phyloP scores from a whole-genome alignment of 2,888 invertebrate species.

The Leptogaster cylindrica region DNA sequence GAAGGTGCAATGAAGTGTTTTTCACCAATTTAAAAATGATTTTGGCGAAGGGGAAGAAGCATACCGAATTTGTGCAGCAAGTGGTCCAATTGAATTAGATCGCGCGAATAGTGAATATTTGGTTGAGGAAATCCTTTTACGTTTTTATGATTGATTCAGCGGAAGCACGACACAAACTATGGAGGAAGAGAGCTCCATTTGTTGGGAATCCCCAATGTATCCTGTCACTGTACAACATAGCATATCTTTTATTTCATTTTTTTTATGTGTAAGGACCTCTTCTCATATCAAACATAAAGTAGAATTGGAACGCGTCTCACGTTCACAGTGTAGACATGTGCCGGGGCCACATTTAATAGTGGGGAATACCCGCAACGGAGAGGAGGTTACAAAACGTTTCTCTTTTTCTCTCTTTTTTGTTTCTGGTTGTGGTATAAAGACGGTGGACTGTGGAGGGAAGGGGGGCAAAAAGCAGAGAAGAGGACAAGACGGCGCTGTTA shows the following conservation, averaged over 20 bases:
- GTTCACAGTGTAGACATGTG: slow-evolving; percentile 28
- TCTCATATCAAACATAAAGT: slow-evolving; percentile 14
- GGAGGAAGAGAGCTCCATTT: not conserved
- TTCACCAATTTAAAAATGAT: too few species aligned
- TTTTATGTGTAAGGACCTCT: slow-evolving; percentile 4
- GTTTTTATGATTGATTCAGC: not conserved
- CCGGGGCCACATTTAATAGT: slow-evolving; percentile 12
- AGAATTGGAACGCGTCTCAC: slow-evolving; percentile 15
- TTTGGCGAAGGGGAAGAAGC: too few species aligned
- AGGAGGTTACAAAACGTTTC: not conserved
- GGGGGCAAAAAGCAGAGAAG: not conserved
- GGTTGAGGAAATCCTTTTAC: not conserved
- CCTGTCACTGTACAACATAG: slow-evolving; percentile 17
- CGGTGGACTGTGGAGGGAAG: too few species aligned
- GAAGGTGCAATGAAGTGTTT: too few species aligned
- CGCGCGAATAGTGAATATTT: not conserved
- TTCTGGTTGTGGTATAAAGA: not conserved
- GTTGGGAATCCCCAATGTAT: not conserved
- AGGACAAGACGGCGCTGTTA: not conserved
- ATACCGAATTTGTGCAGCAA: not conserved
- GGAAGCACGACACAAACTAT: not conserved
- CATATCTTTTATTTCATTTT: slow-evolving; percentile 3
- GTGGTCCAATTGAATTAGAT: slow-evolving; percentile 12
- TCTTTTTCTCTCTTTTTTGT: too few species aligned
- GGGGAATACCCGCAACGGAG: slow-evolving; percentile 1